Percentiles rank a stretch among this genome's conserved stretches.
phyloP scores from a whole-genome alignment of 1,140 invertebrate genomes.

The Eumeta japonica region DNA sequence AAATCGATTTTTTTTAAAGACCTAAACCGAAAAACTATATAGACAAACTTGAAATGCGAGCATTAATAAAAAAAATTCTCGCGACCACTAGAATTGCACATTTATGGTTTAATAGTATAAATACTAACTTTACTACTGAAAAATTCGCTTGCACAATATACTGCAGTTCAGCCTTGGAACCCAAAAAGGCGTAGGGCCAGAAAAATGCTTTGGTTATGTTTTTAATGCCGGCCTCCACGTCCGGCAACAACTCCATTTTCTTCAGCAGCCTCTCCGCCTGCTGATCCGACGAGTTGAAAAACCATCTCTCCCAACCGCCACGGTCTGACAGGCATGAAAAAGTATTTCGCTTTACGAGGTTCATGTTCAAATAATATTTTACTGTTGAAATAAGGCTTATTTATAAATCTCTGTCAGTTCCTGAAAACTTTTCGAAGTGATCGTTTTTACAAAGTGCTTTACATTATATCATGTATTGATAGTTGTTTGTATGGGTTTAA shows the following conservation, averaged over 20 bases:
- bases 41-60: no score
- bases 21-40: no score
- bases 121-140: slow-evolving; percentile 38
- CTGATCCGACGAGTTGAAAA: slow-evolving; percentile 62
- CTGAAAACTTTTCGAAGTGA: no score
- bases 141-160: slow-evolving; percentile 70
- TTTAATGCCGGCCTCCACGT: slow-evolving; percentile 62
- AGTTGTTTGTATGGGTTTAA: no score
- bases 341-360: no score
- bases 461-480: no score
- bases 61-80: slow-evolving; percentile 1
- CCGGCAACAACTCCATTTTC: slow-evolving; percentile 65
- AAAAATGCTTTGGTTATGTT: slow-evolving; percentile 71
- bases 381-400: no score
- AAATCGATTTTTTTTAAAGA: no score
- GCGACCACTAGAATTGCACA: background rate
- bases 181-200: slow-evolving; percentile 71
- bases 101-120: slow-evolving; percentile 3
- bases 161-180: slow-evolving; percentile 65
- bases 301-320: slow-evolving; percentile 70
- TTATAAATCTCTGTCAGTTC: no score
- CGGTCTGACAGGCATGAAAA: slow-evolving; percentile 52
- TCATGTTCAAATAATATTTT: slow-evolving; percentile 6
- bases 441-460: no score
- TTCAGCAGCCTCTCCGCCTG: slow-evolving; percentile 61